Conservation (phyloP, 2,888 invertebrate genomes). For the Laspeyria flexula region DNA sequence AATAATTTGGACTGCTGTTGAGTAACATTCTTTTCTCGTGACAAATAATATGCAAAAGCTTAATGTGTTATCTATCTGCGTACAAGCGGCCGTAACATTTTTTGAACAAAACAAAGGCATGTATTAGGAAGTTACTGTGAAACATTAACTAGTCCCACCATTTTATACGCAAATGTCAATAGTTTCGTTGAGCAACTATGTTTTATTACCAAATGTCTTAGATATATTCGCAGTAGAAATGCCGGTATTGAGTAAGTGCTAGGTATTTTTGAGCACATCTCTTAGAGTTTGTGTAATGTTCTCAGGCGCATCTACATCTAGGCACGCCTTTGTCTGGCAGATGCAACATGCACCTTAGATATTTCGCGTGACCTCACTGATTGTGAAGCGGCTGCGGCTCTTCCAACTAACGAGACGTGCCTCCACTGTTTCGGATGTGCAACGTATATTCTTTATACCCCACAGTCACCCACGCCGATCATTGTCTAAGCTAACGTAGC, state of each 20-base stretch:
- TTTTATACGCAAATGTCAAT: conserved; percentile 78
- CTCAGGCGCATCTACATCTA: conserved; percentile 59
- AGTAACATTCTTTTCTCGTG: conserved; percentile 45
- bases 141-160: conserved; percentile 52
- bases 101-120: conserved; percentile 41
- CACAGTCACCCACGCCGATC: conserved; percentile 12
- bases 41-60: conserved; percentile 16
- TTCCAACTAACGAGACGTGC: conserved; percentile 8
- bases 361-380: conserved; percentile 6
- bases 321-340: conserved; percentile 42
- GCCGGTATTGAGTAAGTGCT: conserved; percentile 63
- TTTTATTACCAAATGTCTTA: conserved; percentile 75
- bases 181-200: conserved; percentile 69
- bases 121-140: conserved; percentile 48
- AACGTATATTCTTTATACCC: conserved; percentile 4
- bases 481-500: conserved; percentile 11
- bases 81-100: background rate
- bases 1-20: conserved; percentile 45
- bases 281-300: no score
- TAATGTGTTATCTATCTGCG: background rate
- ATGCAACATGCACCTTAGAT: conserved; percentile 18
- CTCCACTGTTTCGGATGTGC: conserved; percentile 12
- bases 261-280: conserved; percentile 60
- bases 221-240: conserved; percentile 57
- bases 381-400: background rate